A percentile compares a stretch with the other conserved stretches of the same genome.
Evolutionary conservation across 2,113 vertebrate genomes (phyloP).

Genomic region (Myocastor coypus): DNA sequence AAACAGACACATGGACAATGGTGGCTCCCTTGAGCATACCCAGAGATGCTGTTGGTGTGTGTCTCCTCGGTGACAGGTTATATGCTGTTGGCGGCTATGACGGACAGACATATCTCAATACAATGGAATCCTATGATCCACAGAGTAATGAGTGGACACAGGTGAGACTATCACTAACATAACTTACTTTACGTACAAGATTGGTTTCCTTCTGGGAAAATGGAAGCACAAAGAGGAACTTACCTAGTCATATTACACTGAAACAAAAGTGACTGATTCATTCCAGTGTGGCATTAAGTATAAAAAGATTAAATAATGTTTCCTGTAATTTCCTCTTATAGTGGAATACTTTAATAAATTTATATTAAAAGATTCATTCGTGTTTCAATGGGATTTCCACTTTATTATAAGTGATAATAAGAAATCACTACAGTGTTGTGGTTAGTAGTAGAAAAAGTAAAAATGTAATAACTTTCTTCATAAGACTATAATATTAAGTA

Average conservation of each 20-base stretch:
- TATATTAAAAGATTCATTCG: not conserved
- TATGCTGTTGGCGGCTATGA: slow-evolving; percentile 91
- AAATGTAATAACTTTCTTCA: not conserved
- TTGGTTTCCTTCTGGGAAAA: not conserved
- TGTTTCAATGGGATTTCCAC: not conserved
- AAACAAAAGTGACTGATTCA: not conserved
- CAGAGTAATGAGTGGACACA: slow-evolving; percentile 90
- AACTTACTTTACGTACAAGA: not conserved
- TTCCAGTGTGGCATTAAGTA: not conserved
- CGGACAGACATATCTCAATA: slow-evolving; percentile 90
- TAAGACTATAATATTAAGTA: not conserved
- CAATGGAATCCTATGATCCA: slow-evolving; percentile 90
- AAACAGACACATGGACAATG: slow-evolving; percentile 91
- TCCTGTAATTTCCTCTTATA: not conserved
- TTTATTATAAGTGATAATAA: not conserved
- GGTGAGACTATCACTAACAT: slow-evolving; percentile 74
- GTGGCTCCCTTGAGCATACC: slow-evolving; percentile 90
- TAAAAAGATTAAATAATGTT: not conserved
- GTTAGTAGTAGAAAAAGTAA: not conserved
- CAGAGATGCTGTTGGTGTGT: slow-evolving; percentile 90
- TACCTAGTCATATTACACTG: not conserved
- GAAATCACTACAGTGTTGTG: not conserved
- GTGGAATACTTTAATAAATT: not conserved
- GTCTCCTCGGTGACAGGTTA: slow-evolving; percentile 89
- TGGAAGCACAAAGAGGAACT: rapidly evolving